These are phyloP conservation scores for Listronotus bonariensis DNA, from an alignment of 1,140 invertebrate species.

Conservation along the genomic window DNA sequence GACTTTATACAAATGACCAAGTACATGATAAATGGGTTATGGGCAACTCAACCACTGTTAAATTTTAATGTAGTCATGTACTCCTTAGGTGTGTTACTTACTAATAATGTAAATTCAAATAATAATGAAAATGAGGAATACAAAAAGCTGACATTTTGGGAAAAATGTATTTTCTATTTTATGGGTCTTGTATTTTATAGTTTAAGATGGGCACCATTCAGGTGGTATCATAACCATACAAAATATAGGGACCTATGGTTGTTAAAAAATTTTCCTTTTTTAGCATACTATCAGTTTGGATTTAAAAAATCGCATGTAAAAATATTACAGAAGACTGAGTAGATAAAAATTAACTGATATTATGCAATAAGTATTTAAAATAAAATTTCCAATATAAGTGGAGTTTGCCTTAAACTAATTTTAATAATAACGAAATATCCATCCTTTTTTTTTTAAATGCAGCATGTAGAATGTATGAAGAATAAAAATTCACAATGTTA, in stretches of 20 bases:
- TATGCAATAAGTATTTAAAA: no score
- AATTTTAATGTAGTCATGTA: slow-evolving; percentile 34
- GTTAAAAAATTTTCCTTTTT: slow-evolving; percentile 48
- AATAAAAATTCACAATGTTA: no score
- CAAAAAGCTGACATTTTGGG: slow-evolving; percentile 13
- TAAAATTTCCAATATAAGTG: no score
- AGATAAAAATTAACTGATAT: no score
- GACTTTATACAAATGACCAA: slow-evolving; percentile 47
- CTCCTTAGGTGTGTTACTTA: slow-evolving; percentile 22
- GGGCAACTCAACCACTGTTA: slow-evolving; percentile 43
- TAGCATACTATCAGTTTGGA: slow-evolving; percentile 49
- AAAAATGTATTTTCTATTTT: slow-evolving; percentile 19
- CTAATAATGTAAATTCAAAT: slow-evolving; percentile 9
- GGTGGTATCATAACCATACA: slow-evolving; percentile 37
- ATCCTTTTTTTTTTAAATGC: no score
- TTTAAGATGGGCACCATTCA: slow-evolving; percentile 33
- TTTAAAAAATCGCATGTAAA: slow-evolving; percentile 25
- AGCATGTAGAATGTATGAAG: no score
- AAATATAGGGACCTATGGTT: slow-evolving; percentile 43
- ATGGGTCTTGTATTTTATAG: neutral
- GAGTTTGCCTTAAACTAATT: no score
- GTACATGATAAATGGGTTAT: slow-evolving; percentile 47
- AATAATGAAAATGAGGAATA: slow-evolving; percentile 1
- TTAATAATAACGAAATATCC: no score
- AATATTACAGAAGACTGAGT: neutral